Evolutionary conservation across 2,113 vertebrate genomes (phyloP).

Genomic region (Gracilinanus agilis): DNA sequence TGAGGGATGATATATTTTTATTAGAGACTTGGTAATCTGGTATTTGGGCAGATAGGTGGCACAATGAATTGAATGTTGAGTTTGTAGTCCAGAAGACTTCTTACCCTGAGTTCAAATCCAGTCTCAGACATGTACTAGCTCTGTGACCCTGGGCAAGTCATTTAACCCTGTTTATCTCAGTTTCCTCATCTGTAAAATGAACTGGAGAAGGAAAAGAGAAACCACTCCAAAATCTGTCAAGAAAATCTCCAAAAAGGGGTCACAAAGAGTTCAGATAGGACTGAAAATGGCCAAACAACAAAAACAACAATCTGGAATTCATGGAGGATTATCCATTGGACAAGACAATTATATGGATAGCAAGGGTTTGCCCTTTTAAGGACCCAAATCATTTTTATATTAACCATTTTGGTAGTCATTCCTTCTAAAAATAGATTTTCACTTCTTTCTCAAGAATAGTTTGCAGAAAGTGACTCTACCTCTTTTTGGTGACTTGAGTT

Average conservation of each 20-base stretch:
- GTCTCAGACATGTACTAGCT: too few species aligned
- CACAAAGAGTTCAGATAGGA: too few species aligned
- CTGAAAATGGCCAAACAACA: constrained; percentile 20
- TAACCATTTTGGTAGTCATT: constrained; percentile 82
- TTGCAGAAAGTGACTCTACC: constrained; percentile 79
- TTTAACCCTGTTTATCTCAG: too few species aligned
- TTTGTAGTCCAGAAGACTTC: too few species aligned
- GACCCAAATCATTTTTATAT: constrained; percentile 56
- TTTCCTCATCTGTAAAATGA: too few species aligned
- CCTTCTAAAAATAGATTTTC: constrained; percentile 81
- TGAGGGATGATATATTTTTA: neutral
- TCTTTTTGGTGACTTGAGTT: constrained; percentile 81
- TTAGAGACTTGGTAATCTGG: neutral
- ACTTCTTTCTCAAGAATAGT: constrained; percentile 64
- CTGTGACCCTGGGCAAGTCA: too few species aligned
- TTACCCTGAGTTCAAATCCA: too few species aligned
- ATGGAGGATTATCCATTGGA: constrained; percentile 78
- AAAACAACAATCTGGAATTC: constrained; percentile 76
- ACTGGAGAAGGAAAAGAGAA: too few species aligned
- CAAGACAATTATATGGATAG: constrained; percentile 61
- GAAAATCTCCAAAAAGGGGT: too few species aligned
- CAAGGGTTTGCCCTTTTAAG: neutral
- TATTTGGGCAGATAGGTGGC: neutral
- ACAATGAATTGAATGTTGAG: too few species aligned
- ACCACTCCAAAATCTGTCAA: too few species aligned